phyloP scores from a whole-genome alignment of 1,140 invertebrate species.

The Drosophila melanogaster region Release_6_plus_ISO1_MT NT_033779.5:439001-439500 shows the following conservation, averaged over 20 bases:
- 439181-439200: slow-evolving; percentile 65
- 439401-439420: slow-evolving; percentile 14
- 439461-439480: not conserved
- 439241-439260: slow-evolving; percentile 11
- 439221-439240: slow-evolving; percentile 24
- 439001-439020: slow-evolving; percentile 65
- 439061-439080: slow-evolving; percentile 44
- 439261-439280: slow-evolving; percentile 37
- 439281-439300: slow-evolving; percentile 47
- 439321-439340: slow-evolving; percentile 57
- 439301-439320: slow-evolving; percentile 37
- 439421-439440: slow-evolving; percentile 30
- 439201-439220: slow-evolving; percentile 25
- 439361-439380: slow-evolving; percentile 13
- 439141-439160: slow-evolving; percentile 84
- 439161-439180: slow-evolving; percentile 84
- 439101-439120: slow-evolving; percentile 56
- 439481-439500: not conserved
- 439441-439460: not conserved
- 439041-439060: slow-evolving; percentile 81
- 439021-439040: slow-evolving; percentile 65
- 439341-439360: slow-evolving; percentile 5
- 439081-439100: slow-evolving; percentile 7
- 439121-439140: slow-evolving; percentile 85
- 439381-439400: slow-evolving; percentile 38